Conservation (phyloP, 2,797 vertebrate species). For the Cirrhinus mrigala region DNA sequence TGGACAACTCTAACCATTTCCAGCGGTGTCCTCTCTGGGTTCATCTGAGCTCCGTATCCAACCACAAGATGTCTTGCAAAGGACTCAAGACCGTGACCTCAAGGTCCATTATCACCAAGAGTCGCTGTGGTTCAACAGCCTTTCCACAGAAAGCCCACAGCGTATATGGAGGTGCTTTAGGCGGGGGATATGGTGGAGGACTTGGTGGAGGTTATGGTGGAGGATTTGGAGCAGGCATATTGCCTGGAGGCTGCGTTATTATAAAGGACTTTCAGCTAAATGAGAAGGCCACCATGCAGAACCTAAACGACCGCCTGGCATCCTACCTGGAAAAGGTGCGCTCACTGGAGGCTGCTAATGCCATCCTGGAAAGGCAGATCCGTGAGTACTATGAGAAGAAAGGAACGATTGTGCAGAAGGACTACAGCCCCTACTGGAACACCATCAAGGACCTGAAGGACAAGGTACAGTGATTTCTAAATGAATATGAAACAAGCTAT, state of each 20-base stretch:
- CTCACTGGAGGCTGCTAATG: conserved; percentile 84
- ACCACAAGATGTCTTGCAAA: conserved; percentile 1
- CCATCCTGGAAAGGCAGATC: conserved; percentile 83
- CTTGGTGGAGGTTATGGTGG: too few species aligned
- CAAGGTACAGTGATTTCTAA: conserved; percentile 80
- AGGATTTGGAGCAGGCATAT: too few species aligned
- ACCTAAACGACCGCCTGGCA: conserved; percentile 87
- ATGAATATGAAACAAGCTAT: neutral
- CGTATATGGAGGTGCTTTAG: too few species aligned
- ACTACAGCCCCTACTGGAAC: conserved; percentile 87
- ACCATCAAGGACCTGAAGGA: conserved; percentile 89
- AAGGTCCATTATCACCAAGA: too few species aligned
- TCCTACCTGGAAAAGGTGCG: conserved; percentile 83
- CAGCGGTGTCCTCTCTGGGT: neutral
- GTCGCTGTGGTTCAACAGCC: too few species aligned
- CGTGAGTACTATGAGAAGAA: conserved; percentile 83
- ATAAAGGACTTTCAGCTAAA: conserved; percentile 66
- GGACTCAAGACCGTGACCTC: too few species aligned
- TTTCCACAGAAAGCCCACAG: too few species aligned
- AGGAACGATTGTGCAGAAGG: conserved; percentile 77
- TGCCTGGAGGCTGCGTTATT: too few species aligned
- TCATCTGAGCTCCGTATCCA: conserved; percentile 50
- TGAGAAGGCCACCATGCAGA: conserved; percentile 96
- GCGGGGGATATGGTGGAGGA: too few species aligned
- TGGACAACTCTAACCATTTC: conserved; percentile 37